Percentiles rank a stretch among this genome's conserved stretches.
Conservation (phyloP, 2,113 vertebrate genomes). For the Heterotilapia buettikoferi region DNA sequence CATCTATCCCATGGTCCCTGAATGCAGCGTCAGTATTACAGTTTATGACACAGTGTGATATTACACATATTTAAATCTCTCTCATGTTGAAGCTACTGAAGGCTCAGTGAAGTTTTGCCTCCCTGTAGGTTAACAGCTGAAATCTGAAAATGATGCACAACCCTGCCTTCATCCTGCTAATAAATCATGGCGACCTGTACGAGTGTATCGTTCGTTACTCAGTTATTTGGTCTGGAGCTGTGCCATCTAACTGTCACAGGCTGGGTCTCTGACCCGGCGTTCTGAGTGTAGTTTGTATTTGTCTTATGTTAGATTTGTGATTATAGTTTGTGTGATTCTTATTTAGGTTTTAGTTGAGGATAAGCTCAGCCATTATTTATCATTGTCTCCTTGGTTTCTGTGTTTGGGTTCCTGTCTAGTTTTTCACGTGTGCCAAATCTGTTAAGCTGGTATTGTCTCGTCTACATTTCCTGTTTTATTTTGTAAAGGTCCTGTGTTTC, state of each 20-base stretch:
- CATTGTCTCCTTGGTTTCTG: background rate
- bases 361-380: background rate
- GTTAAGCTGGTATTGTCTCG: background rate
- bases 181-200: accelerated
- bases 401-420: background rate
- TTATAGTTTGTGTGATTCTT: background rate
- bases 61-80: background rate
- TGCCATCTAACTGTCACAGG: background rate
- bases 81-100: background rate
- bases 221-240: background rate
- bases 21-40: background rate
- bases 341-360: background rate
- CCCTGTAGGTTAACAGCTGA: accelerated
- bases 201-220: background rate
- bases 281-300: background rate
- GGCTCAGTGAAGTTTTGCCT: background rate
- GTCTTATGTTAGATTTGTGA: background rate
- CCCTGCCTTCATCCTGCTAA: background rate
- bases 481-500: background rate
- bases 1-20: background rate
- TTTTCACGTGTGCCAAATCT: background rate
- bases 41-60: background rate
- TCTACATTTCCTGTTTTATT: background rate
- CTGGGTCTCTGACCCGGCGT: accelerated
- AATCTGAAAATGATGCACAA: background rate